These are phyloP conservation scores for Mesembrinibis cayennensis DNA, from an alignment of 2,113 vertebrate genomes.

Conservation along the genomic window DNA sequence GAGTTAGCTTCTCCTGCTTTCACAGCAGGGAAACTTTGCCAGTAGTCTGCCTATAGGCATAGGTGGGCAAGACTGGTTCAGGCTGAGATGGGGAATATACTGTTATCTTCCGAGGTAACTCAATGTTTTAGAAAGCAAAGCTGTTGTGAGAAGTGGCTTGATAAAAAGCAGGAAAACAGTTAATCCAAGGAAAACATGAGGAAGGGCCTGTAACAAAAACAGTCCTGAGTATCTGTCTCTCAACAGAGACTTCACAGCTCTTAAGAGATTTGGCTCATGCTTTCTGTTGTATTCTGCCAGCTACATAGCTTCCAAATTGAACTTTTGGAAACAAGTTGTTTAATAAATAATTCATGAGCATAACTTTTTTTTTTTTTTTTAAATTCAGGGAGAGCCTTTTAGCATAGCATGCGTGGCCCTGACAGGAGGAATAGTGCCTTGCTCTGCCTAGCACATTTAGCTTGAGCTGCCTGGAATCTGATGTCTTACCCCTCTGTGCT, in stretches of 20 bases:
- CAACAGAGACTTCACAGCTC: background rate
- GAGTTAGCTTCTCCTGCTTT: background rate
- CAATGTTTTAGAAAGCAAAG: background rate
- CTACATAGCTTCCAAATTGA: background rate
- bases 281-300: background rate
- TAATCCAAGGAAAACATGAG: background rate
- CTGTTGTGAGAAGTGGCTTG: background rate
- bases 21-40: background rate
- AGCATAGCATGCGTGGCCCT: background rate
- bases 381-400: background rate
- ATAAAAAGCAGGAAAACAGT: background rate
- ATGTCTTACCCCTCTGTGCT: background rate
- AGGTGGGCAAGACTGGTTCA: background rate
- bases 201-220: background rate
- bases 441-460: background rate
- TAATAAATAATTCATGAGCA: background rate
- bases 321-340: background rate
- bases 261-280: background rate
- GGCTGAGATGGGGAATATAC: background rate
- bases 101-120: background rate
- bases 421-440: background rate
- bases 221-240: background rate
- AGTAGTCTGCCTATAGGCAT: background rate
- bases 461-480: background rate
- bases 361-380: background rate